Base-by-base conservation (phyloP, 2,888 invertebrate genomes). In the Encarsia formosa region DNA sequence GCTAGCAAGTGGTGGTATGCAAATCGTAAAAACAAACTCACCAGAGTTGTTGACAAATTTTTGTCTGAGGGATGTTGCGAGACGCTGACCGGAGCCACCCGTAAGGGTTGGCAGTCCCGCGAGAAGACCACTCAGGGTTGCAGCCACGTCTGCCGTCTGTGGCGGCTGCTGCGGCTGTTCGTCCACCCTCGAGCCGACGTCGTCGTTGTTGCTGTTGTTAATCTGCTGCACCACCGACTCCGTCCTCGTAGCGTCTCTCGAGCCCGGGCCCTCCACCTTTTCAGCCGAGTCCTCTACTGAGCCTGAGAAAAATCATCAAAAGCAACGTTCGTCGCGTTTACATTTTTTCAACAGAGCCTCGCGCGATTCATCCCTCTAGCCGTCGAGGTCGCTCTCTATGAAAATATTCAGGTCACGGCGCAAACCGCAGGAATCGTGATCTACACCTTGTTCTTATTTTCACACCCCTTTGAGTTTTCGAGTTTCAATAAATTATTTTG, bases 261-360 rank as follows among this genome's bases (percentile, higher is more conserved):
- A 67, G 68, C 67, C 69, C 66, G 69, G 73, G 71, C 73, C 73
- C 73, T 73, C 73, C 73, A 72, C 72, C 68, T 72, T 73, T 73
- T 66, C 66, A 66, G 68, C 63, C 66, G 67, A 70, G 64, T 67
- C 63, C 64, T 63, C 63, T 69, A 71, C 70, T 66, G 68, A 68
- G 65, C 62, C 73, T 71, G 48, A 19, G n/a, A n/a, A n/a, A n/a
- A 61, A 59, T 37, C 9, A 34, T 5, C 6, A 5, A 35, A 5
- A n/a, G n/a, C n/a, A n/a, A n/a, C n/a, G n/a, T n/a, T n/a, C n/a
- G n/a, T n/a, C n/a, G n/a, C n/a, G n/a, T n/a, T n/a, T n/a, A n/a
- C n/a, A n/a, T n/a, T n/a, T n/a, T n/a, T n/a, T n/a, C n/a, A n/a
- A n/a, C n/a, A n/a, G n/a, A n/a, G n/a, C n/a, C n/a, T n/a, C n/a